Conservation (phyloP, 2,113 vertebrate species). For the Brachyhypopomus occidentalis region DNA sequence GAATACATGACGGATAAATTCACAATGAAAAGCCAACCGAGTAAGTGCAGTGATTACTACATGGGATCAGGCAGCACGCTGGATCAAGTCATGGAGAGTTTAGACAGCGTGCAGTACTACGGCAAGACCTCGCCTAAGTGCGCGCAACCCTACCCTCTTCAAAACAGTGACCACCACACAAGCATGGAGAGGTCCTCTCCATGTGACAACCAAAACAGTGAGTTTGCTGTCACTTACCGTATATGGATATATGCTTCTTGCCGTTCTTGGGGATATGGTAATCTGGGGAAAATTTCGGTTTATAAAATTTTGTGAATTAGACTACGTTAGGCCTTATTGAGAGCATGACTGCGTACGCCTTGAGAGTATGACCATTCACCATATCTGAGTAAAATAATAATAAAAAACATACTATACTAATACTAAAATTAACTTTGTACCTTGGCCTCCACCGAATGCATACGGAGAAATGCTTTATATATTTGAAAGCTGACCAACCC, state of each 20-base stretch:
- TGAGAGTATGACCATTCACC: not conserved
- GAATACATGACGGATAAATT: constrained; percentile 97
- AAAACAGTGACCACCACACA: constrained; percentile 81
- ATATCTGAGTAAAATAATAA: too few species aligned
- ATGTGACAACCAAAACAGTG: constrained; percentile 84
- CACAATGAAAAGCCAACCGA: constrained; percentile 83
- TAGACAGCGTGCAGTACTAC: constrained; percentile 93
- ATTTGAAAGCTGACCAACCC: too few species aligned
- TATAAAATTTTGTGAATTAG: not conserved
- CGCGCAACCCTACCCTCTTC: constrained; percentile 85
- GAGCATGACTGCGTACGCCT: not conserved
- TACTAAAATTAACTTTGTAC: too few species aligned
- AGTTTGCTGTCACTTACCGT: constrained; percentile 57
- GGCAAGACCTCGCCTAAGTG: constrained; percentile 88
- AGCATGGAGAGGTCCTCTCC: constrained; percentile 84
- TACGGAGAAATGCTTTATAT: too few species aligned
- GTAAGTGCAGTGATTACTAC: constrained; percentile 92
- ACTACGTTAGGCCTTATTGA: not conserved
- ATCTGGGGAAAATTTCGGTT: too few species aligned
- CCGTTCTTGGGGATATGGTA: not conserved
- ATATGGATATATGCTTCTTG: not conserved
- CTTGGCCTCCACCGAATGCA: too few species aligned
- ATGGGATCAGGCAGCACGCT: constrained; percentile 83
- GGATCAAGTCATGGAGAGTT: constrained; percentile 93
- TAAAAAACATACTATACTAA: too few species aligned